Evolutionary conservation across 2,888 invertebrate genomes (phyloP).

Genomic region (Leptopilina drosophilae): DNA sequence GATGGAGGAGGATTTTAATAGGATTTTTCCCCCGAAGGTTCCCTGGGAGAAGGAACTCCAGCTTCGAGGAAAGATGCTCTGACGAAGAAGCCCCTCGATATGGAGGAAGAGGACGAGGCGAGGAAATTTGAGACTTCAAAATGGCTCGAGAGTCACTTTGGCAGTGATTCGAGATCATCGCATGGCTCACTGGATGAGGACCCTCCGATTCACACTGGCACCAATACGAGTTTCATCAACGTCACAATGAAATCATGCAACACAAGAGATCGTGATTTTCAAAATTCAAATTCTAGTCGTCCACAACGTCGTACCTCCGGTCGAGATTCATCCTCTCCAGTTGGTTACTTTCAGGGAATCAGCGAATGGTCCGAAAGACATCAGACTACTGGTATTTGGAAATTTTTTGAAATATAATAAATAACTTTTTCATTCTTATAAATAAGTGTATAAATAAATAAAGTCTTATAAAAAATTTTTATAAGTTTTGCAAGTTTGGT

Average conservation of each 20-base stretch:
- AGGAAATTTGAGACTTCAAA: slow-evolving; percentile 93
- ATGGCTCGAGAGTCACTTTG: slow-evolving; percentile 94
- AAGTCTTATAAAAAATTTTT: too few relatives aligned
- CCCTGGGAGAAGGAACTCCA: slow-evolving; percentile 68
- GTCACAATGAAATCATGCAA: slow-evolving; percentile 84
- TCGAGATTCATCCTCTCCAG: slow-evolving; percentile 65
- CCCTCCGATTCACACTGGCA: slow-evolving; percentile 79
- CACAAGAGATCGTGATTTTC: slow-evolving; percentile 60
- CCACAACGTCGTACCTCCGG: slow-evolving; percentile 68
- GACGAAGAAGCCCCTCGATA: slow-evolving; percentile 88
- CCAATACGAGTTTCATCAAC: slow-evolving; percentile 87
- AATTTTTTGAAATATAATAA: too few relatives aligned
- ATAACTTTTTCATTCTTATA: too few relatives aligned
- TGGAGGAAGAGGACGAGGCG: slow-evolving; percentile 92
- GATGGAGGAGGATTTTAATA: background rate
- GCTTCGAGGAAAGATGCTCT: slow-evolving; percentile 88
- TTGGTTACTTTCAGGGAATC: slow-evolving; percentile 85
- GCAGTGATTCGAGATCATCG: slow-evolving; percentile 89
- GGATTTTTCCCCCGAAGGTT: slow-evolving; percentile 52
- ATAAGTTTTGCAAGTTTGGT: background rate
- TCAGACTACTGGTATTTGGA: slow-evolving; percentile 61
- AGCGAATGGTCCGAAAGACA: slow-evolving; percentile 87
- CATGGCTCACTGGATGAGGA: slow-evolving; percentile 84
- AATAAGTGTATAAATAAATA: too few relatives aligned
- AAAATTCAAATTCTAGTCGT: slow-evolving; percentile 53